These are phyloP conservation scores for Chionis minor DNA, from an alignment of 2,113 vertebrate genomes.

Conservation along the genomic window DNA sequence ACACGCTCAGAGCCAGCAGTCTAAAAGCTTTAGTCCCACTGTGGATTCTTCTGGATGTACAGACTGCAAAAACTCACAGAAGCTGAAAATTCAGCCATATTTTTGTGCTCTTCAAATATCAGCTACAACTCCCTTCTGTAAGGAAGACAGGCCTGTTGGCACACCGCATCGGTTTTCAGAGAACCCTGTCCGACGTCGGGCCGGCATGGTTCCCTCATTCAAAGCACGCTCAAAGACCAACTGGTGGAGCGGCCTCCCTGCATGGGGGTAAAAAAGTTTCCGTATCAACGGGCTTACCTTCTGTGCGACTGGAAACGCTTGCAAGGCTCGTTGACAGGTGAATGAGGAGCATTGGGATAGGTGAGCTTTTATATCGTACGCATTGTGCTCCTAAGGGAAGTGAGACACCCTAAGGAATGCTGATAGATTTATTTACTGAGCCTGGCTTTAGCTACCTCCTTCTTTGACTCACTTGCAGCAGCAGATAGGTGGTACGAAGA, in stretches of 20 bases:
- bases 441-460: background rate
- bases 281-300: background rate
- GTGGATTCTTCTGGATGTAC: background rate
- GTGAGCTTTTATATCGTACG: background rate
- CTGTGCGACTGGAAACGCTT: rapidly evolving
- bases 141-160: background rate
- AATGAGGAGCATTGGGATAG: background rate
- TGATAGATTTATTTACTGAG: background rate
- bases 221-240: background rate
- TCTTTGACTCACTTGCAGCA: conserved; percentile 27
- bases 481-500: background rate
- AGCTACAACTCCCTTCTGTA: background rate
- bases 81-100: background rate
- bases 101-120: too few relatives aligned
- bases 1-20: rapidly evolving
- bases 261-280: rapidly evolving
- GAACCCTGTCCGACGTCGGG: rapidly evolving
- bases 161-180: background rate
- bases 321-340: rapidly evolving
- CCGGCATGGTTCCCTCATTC: rapidly evolving
- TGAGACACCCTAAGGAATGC: conserved; percentile 52
- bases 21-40: background rate
- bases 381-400: background rate
- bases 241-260: background rate
- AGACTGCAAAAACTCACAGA: too few relatives aligned